Evolutionary conservation across 2,113 vertebrate species (phyloP), one percentile per base, ranked within the genome.

Genomic region (Probosciger aterrimus): DNA sequence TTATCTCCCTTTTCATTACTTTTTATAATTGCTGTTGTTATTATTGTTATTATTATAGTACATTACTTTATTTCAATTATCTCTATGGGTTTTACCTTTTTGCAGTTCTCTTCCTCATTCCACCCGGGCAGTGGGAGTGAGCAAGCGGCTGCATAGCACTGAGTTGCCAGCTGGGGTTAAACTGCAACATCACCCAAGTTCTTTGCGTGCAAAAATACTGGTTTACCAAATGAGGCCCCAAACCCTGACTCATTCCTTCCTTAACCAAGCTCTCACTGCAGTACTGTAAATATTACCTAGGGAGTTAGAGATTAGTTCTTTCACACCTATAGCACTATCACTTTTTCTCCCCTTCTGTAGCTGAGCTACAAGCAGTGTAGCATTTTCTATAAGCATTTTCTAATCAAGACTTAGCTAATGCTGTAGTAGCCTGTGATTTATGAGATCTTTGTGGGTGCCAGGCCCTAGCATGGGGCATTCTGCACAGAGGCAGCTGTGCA

Each of bases 261-360:
- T 92, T 81, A 86, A 67, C 41, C n/a, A 60, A 83, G 44, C 49
- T 93, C 37, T 57, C 41, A 27, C 80, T 76, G 62, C 52, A 78
- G 14, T 23, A 92, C 37, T 87, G 65, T 89, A 95, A 96, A 89
- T 94, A 92, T 79, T 83, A 73, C 50, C 62, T 41, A 69, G 37
- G 70, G 62, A 92, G 39, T 49, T 43, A 65, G 30, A 79, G 44
- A 82, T 73, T 87, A 85, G 25, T 87, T 95, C 77, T 93, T 86
- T 76, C 52, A 82, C 60, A 47, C 22, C 49, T 74, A 18, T 4
- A 82, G 62, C 24, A 83, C 20, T 23, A 53, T 31, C 27, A 50
- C 3, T 46, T 90, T 68, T 85, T 64, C 62, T 44, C n/a, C 37
- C 18, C 11, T 60, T 63, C 35, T 79, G 57, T 62, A 95, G 49